Evolutionary conservation across 2,113 vertebrate genomes (phyloP).

Genomic region (Sturnus vulgaris): DNA sequence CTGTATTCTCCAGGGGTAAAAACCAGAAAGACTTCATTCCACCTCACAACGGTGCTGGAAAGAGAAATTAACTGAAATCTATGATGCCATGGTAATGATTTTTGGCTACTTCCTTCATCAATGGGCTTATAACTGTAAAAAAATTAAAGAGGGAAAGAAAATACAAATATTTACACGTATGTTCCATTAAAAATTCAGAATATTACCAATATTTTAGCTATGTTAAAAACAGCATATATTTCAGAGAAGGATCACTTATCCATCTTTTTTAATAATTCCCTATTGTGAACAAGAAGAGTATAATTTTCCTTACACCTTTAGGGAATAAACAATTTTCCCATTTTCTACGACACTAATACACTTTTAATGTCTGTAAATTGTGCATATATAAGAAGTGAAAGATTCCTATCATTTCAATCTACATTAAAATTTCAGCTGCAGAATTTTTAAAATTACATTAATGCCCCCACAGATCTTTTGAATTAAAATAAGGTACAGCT

Average conservation of each 20-base stretch:
- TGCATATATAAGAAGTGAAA: conserved; percentile 38
- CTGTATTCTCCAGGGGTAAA: not conserved
- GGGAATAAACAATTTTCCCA: conserved; percentile 58
- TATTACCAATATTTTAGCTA: not conserved
- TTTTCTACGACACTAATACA: conserved; percentile 41
- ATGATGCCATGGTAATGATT: not conserved
- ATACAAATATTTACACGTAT: not conserved
- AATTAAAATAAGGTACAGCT: conserved; percentile 25
- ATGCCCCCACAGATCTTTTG: conserved; percentile 23
- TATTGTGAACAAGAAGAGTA: conserved; percentile 23
- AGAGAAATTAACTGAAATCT: not conserved
- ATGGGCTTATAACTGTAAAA: not conserved
- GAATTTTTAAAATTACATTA: conserved; percentile 24
- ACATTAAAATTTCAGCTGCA: not conserved
- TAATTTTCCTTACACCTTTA: conserved; percentile 36
- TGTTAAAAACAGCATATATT: not conserved
- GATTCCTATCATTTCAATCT: conserved; percentile 41
- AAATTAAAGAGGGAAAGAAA: not conserved
- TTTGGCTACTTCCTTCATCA: not conserved
- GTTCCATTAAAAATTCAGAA: not conserved
- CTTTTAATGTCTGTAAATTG: conserved; percentile 56
- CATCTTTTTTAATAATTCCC: conserved; percentile 39
- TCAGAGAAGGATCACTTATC: not conserved
- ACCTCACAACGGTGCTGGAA: not conserved
- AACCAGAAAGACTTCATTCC: not conserved